Base-by-base conservation (phyloP, 2,797 vertebrate species). In the Sebastes taczanowskii region DNA sequence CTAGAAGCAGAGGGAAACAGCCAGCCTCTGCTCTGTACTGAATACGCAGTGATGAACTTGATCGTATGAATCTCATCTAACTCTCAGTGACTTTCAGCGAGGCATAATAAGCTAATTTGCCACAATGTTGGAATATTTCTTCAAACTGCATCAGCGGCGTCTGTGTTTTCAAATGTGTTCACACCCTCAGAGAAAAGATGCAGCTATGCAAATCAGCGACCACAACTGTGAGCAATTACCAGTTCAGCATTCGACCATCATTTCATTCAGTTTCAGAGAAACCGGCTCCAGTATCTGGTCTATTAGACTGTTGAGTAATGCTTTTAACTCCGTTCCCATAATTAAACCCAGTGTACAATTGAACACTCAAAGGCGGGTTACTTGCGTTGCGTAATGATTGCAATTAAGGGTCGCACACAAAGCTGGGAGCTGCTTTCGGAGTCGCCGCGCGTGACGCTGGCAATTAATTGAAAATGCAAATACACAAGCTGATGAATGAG, bases 391-490 rank as follows among this genome's bases (percentile, higher is more conserved):
- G 87, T 95, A 96, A 95, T 95, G 92, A 93, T 93, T 88, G 89
- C 94, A 95, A 95, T 96, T 95, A 95, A 93, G 91, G 92, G 93
- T 93, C 89, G 86, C 85, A 81, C 85, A 90, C 92, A 95, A 95
- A 93, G 92, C 93, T 78, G 84, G 65, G 78, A 49, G 77, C 85
- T 87, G 91, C 92, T 86, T 90, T 91, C 46, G 61, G 88, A 93
- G 90, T 88, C 71, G 80, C 80, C n/a, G 69, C 30, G 86, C 88
- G 75, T 90, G 91, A 95, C 81, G 77, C 86, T 62, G 89, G 85
- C 90, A 91, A 95, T 95, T 95, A 95, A 96, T 95, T 95, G 92
- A 94, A 94, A 95, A 95, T 94, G 94, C 93, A 95, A 95, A 95
- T 94, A 93, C 86, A 90, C 85, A 78, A 69, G 63, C 88, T 89